Evolutionary conservation across 2,888 invertebrate genomes (phyloP).

Genomic region (Incurvaria masculella): DNA sequence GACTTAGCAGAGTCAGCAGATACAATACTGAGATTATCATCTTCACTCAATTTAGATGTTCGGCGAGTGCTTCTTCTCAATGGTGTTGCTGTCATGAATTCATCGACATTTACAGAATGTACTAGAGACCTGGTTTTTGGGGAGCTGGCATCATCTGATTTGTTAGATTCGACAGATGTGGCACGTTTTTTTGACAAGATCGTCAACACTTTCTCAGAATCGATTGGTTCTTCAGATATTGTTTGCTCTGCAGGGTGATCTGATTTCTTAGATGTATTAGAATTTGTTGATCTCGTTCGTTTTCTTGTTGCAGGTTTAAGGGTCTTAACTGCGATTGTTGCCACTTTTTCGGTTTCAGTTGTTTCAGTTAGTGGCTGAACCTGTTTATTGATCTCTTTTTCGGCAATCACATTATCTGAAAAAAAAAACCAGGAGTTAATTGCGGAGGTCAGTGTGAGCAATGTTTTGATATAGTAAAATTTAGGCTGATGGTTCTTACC

Average conservation of each 20-base stretch:
- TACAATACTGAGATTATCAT: slow-evolving; percentile 36
- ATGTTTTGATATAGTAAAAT: too few relatives aligned
- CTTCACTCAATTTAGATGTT: slow-evolving; percentile 26
- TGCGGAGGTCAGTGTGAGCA: too few relatives aligned
- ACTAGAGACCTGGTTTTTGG: not conserved
- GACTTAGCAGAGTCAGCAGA: slow-evolving; percentile 35
- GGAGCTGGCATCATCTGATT: not conserved
- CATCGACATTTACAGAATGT: too few relatives aligned
- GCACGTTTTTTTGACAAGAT: not conserved
- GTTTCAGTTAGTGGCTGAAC: not conserved
- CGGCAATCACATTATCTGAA: not conserved
- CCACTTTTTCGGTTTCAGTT: not conserved
- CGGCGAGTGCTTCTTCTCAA: slow-evolving; percentile 27
- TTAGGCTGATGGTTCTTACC: too few relatives aligned
- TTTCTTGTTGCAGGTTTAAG: not conserved
- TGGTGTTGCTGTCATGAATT: slow-evolving; percentile 23
- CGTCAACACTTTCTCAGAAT: not conserved
- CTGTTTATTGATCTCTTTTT: not conserved
- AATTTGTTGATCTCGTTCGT: not conserved
- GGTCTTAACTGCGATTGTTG: not conserved
- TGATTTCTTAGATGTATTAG: not conserved
- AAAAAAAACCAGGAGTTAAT: not conserved
- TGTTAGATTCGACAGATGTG: not conserved
- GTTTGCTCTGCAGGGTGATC: not conserved
- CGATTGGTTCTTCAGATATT: not conserved